A percentile compares a stretch with the other conserved stretches of the same genome.
These are phyloP conservation scores for Pinctada fucata DNA, from an alignment of 2,888 invertebrate genomes.

Conservation along the genomic window DNA sequence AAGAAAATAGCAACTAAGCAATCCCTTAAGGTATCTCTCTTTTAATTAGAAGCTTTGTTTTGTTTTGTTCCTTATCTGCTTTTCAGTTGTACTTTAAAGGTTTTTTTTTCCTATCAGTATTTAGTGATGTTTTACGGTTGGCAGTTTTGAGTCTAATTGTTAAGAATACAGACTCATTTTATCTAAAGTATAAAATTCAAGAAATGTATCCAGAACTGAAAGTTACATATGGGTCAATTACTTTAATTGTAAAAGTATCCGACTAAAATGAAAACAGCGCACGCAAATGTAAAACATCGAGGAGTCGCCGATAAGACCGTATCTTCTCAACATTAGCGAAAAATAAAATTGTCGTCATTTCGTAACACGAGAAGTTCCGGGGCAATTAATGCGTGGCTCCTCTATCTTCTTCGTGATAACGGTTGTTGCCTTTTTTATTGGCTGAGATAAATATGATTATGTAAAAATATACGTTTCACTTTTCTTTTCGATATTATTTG, in stretches of 20 bases:
- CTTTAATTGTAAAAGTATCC: conserved; percentile 13
- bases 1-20: too few species aligned
- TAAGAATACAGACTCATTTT: conserved; percentile 23
- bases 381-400: not conserved
- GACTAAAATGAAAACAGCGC: not conserved
- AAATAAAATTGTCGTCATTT: conserved; percentile 34
- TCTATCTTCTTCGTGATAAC: not conserved
- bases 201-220: conserved; percentile 30
- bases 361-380: conserved; percentile 3
- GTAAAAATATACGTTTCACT: too few species aligned
- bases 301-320: conserved; percentile 8
- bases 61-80: too few species aligned
- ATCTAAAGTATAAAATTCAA: conserved; percentile 30
- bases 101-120: too few species aligned
- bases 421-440: not conserved
- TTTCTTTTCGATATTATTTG: too few species aligned
- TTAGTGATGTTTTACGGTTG: conserved; percentile 10
- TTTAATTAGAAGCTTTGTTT: too few species aligned
- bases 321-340: conserved; percentile 23
- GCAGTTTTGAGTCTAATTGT: not conserved
- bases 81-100: too few species aligned
- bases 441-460: too few species aligned
- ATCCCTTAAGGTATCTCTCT: too few species aligned
- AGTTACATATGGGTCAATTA: conserved; percentile 14
- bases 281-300: not conserved